Base-by-base conservation (phyloP, 2,888 invertebrate genomes). In the Tetragonisca angustula region DNA sequence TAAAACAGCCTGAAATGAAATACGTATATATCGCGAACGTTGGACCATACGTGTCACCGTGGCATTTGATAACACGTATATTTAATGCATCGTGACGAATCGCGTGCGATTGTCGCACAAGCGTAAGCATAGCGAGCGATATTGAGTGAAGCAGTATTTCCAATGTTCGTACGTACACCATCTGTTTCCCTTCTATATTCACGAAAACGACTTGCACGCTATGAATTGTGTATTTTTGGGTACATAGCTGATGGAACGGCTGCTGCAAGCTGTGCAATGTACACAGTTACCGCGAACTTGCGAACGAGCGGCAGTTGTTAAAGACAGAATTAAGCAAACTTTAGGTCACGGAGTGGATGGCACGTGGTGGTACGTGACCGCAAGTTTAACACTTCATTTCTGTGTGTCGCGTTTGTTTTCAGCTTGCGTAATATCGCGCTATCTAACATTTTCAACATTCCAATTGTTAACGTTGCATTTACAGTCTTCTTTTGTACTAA, bases 171-270 rank as follows among this genome's bases (percentile, higher is more conserved):
- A 61, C 19, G 49, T 49, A 52, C n/a, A 32, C 21, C 15, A 32
- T 54, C 17, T n/a, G 36, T n/a, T 59, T 61, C 21, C 49, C 24
- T 32, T 62, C 32, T 50, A 61, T 64, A 9, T 36, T 36, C 27
- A 32, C n/a, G 19, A 32, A 21, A 6, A 15, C 11, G 4, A 24
- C 11, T 19, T 21, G 21, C 3, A 24, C 24, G 17, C 4, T 27
- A 52, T 69, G 27, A 69, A 49, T 21, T 36, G n/a, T 52, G 62
- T 73, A 73, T 50, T 73, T 62, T 52, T 50, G 49, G 32, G 62
- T 36, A 21, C 32, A 17, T 62, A 62, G 32, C 52, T 6, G 50
- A 73, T n/a, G 50, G 21, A 32, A 50, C 32, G 21, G 27, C 11
- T 52, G n/a, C 49, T 17, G 27, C 11, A n/a, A 43, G 17, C 6